Conservation (phyloP, 2,888 invertebrate genomes). For the Julus scandinavius region DNA sequence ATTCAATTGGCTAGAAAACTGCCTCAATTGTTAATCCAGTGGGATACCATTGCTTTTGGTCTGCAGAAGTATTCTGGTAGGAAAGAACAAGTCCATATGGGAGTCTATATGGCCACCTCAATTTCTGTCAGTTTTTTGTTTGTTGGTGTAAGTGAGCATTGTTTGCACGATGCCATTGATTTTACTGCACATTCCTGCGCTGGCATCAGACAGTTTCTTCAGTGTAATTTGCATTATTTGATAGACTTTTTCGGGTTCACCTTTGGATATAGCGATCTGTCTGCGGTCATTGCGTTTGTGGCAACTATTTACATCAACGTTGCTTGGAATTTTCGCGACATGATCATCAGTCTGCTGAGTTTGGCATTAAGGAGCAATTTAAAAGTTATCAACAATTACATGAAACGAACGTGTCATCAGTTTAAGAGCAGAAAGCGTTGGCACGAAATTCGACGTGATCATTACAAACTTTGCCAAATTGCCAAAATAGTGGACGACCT, state of each 20-base stretch:
- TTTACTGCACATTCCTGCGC: not conserved
- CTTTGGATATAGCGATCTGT: not conserved
- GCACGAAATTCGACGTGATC: not conserved
- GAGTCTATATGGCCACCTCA: not conserved
- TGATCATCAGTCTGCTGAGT: conserved; percentile 12
- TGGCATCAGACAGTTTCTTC: not conserved
- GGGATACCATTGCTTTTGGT: not conserved
- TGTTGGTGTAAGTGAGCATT: not conserved
- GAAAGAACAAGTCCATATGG: not conserved
- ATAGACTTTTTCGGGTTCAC: not conserved
- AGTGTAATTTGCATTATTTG: not conserved
- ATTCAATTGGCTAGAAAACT: not conserved
- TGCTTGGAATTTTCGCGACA: conserved; percentile 48
- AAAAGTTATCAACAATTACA: not conserved
- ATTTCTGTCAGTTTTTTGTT: not conserved
- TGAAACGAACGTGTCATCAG: conserved; percentile 45
- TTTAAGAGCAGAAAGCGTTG: not conserved
- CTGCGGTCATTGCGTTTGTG: not conserved
- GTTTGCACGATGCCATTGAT: conserved; percentile 3
- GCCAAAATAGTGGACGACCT: not conserved
- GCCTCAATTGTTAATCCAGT: not conserved
- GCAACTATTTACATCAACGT: not conserved
- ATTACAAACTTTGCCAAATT: not conserved
- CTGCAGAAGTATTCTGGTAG: not conserved
- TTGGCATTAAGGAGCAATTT: conserved; percentile 44